Percentiles rank a stretch among this genome's conserved stretches.
Evolutionary conservation across 2,113 vertebrate genomes (phyloP).

Genomic region (Carettochelys insculpta): DNA sequence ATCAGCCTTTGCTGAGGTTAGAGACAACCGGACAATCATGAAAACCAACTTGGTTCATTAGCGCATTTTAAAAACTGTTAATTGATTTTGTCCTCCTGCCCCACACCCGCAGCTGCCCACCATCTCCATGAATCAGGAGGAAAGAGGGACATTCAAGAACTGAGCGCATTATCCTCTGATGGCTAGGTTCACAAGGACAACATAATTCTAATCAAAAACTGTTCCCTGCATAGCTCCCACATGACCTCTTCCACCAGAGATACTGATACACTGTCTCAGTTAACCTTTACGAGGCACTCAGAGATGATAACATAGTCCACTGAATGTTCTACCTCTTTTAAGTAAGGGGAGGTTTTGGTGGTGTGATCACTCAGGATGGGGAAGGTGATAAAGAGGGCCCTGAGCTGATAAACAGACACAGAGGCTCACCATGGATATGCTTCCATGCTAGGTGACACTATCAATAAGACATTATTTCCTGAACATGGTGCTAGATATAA

Average conservation of each 20-base stretch:
- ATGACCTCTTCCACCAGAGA: too few species aligned
- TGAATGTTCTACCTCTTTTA: background rate
- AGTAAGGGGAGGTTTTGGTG: background rate
- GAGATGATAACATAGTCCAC: background rate
- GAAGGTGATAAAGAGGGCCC: background rate
- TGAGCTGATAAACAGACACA: background rate
- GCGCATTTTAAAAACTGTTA: background rate
- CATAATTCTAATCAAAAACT: background rate
- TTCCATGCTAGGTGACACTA: too few species aligned
- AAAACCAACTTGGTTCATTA: too few species aligned
- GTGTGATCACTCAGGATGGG: background rate
- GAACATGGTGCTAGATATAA: background rate
- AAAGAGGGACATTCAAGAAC: background rate
- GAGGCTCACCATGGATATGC: background rate
- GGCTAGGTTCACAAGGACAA: background rate
- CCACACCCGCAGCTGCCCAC: too few species aligned
- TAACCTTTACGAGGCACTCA: background rate
- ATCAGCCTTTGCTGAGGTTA: background rate
- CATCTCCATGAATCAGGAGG: background rate
- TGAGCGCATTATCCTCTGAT: background rate
- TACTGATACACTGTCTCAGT: background rate
- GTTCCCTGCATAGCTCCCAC: too few species aligned
- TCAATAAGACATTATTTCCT: too few species aligned
- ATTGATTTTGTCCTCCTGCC: background rate
- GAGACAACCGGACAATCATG: too few species aligned